Base-by-base conservation (phyloP, 2,888 invertebrate species). In the Cosmorhoe ocellata region DNA sequence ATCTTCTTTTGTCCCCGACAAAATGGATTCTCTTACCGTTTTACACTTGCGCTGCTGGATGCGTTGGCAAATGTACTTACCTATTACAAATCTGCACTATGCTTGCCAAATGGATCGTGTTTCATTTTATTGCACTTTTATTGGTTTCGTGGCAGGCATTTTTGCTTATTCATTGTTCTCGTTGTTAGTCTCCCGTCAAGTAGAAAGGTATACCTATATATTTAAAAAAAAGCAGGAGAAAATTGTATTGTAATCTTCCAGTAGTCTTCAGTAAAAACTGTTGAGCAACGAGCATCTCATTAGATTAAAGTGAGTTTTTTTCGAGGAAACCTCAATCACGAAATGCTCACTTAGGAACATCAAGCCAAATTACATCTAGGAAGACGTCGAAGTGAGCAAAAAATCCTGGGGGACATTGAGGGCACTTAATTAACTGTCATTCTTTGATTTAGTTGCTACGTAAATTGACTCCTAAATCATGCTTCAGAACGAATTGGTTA, bases 391-490 rank as follows among this genome's bases (percentile, higher is more conserved):
- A 31, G 45, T 41, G 32, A 10, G 50, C 39, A 34, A 44, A 44
- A 50, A 31, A 30, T 18, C 3, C 27, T 33, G 22, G 34, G 33
- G n/a, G 33, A 26, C 31, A n/a, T 22, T 28, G 11, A 22, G 31
- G 32, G 22, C 22, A 40, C 45, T 18, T 37, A 51, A 51, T 51
- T 39, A 51, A 36, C 51, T 51, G 44, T 51, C 51, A 31, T 36
- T 51, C n/a, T 11, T 40, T 51, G 39, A 40, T 51, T 40, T 44
- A 50, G 13, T 18, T 37, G 30, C 27, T 11, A 32, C 11, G 31
- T 28, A 49, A 49, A 49, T 48, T 37, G 42, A 37, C 37, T 43
- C 6, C 7, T 38, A 39, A 34, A 49, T 49, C 37, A 47, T 40
- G 32, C 26, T 33, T 33, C 14, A 14, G 31, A 47, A 34, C 12